Base-by-base conservation (phyloP, 2,113 vertebrate species). In the Seriola rivoliana region DNA sequence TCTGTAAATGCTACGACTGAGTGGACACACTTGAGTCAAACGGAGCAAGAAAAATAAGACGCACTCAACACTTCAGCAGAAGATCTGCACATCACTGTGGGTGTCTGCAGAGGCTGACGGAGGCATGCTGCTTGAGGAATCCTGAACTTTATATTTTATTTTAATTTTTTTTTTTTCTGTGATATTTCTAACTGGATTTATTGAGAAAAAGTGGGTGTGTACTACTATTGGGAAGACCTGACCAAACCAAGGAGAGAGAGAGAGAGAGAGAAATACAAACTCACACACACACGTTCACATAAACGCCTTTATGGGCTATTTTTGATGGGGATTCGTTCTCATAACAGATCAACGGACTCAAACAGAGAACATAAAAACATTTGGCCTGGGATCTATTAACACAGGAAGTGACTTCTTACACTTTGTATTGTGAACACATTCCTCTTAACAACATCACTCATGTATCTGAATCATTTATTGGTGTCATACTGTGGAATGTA, bases 361-460 rank as follows among this genome's bases (percentile, higher is more conserved):
- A 40, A 42, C 44, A 34, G 66, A 42, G 10, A 12, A 13, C 46
- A 32, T 10, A 32, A 60, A 80, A 62, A 57, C 12, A 54, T 40
- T 58, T 59, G 62, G 75, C 32, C 67, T 74, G 67, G 72, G 48
- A 60, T 54, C 23, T 16, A 75, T 79, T 80, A 76, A 58, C 42
- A 62, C 21, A 72, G 66, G 68, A 84, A 64, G 34, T 72, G 6
- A 36, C 69, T 80, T 69, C n/a, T 38, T 3, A 66, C 59, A n/a
- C 62, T 57, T 75, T 36, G 32, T 17, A 62, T 74, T 69, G 21
- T 59, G 57, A 84, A 80, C 63, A 80, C 71, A 67, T 74, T 82
- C 23, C 48, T 63, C 46, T 7, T 42, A 29, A 55, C 16, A 46
- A 66, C 5, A 62, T 46, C 34, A 60, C 0, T 12, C 32, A 34